Base-by-base conservation (phyloP, 2,888 invertebrate genomes). In the Sminthurides aquaticus region DNA sequence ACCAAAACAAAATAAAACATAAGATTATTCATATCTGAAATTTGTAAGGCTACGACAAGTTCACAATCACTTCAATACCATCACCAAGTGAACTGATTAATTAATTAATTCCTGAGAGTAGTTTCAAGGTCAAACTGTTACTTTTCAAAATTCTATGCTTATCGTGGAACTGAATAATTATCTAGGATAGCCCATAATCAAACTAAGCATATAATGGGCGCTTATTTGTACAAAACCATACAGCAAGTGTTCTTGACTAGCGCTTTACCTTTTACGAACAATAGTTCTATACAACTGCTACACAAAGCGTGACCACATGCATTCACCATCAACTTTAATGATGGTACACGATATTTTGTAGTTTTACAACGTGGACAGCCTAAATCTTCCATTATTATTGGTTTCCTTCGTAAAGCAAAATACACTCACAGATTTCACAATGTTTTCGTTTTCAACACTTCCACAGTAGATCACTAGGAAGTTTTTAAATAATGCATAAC, bases 271-370 rank as follows among this genome's bases (percentile, higher is more conserved):
- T 98, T 95, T 22, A 95, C 84, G 81, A 98, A 99, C 29, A 99
- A 81, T 68, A 96, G 82, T 78, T 97, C 96, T 43, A 99, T 96
- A 81, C 98, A 98, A 78, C 89, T 95, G 80, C 97, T 96, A 81
- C 99, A 99, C 75, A 99, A 81, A 49, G 94, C 90, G 82, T 99
- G 99, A 29, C 98, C 98, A 80, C 99, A 99, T 64, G 93, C 87
- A 79, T 99, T 99, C 69, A 98, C 97, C 91, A 98, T 89, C 82
- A 99, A 85, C 78, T 95, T 95, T 63, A 99, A 80, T 0, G 92
- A 91, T 43, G 97, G 97, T 81, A 98, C 98, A 79, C 96, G 86
- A 78, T 96, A 97, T 81, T 97, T 97, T 57, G 87, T 93, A 49
- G 96, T 95, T 83, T 95, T 94, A 81, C 98, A 98, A 79, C 95